Base-by-base conservation (phyloP, 2,888 invertebrate genomes). In the Priocnemis perturbator region DNA sequence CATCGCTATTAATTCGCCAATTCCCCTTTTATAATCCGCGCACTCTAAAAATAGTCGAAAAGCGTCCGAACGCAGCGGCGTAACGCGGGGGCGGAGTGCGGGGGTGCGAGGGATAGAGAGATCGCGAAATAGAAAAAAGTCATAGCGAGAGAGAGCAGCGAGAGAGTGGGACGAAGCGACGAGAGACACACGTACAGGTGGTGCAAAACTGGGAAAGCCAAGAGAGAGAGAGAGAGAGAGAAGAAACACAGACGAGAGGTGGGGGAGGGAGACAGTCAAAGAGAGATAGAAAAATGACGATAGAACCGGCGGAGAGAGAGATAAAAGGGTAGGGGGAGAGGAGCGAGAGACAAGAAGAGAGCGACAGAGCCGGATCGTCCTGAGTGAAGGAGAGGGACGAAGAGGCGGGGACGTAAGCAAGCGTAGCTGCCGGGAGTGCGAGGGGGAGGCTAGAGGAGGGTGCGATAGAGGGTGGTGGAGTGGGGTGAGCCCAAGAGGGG, bases 401-500 rank as follows among this genome's bases (percentile, higher is more conserved):
- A 67, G 59, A 57, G 19, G 57, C 26, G 37, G 30, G 5, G 19
- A 20, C 30, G 57, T 17, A 47, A 37, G 37, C 37, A 37, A 37
- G 37, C 37, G 37, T 37, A 3, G 74, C 67, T 74, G 75, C 69
- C 70, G 72, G 63, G 70, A 69, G 44, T 56, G 21, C 62, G 53
- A 37, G 71, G 52, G 67, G 65, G 67, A 37, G 61, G 50, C 44
- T 44, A 48, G 60, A 59, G 64, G 60, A 71, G 81, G 71, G 74
- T 75, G 79, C 79, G 69, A 78, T 78, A 73, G 74, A 77, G 78
- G 72, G 83, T 64, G 74, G 70, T 76, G 70, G 65, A 64, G 76
- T 69, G 74, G 77, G 82, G 81, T 76, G 79, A 81, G 77, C 69
- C 70, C 78, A 75, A 82, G 77, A 78, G 80, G 77, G 81, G 81